Conservation (phyloP, 2,797 vertebrate species). For the Octomys mimax region DNA sequence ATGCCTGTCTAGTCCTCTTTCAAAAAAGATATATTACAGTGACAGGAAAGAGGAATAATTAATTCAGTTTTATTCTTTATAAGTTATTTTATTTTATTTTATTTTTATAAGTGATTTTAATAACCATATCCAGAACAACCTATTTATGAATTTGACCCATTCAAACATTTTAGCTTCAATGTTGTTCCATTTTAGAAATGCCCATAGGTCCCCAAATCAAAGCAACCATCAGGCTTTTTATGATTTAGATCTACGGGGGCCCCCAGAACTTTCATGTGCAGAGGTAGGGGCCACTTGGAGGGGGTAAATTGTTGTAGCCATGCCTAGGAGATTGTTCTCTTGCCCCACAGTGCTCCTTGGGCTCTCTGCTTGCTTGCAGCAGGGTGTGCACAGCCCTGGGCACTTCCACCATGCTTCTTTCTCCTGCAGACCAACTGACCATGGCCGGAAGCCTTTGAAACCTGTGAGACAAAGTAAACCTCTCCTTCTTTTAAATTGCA, state of each 20-base stretch:
- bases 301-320: background rate
- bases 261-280: background rate
- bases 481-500: background rate
- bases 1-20: background rate
- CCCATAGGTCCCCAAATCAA: background rate
- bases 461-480: background rate
- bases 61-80: conserved; percentile 25
- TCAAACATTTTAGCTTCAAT: background rate
- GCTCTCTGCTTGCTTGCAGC: background rate
- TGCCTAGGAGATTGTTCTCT: background rate
- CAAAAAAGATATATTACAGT: conserved; percentile 48
- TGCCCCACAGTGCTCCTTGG: background rate
- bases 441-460: background rate
- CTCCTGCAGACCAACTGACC: background rate
- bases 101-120: background rate
- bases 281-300: background rate
- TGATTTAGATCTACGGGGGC: background rate
- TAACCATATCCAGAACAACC: background rate
- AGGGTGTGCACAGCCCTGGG: background rate
- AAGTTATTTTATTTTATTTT: background rate
- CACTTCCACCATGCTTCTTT: background rate
- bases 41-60: conserved; percentile 27
- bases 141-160: background rate
- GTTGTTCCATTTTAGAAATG: conserved; percentile 17
- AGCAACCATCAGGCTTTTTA: background rate